A percentile compares a stretch with the other conserved stretches of the same genome.
Evolutionary conservation across 2,113 vertebrate species (phyloP).

Genomic region (Carassius carassius): DNA sequence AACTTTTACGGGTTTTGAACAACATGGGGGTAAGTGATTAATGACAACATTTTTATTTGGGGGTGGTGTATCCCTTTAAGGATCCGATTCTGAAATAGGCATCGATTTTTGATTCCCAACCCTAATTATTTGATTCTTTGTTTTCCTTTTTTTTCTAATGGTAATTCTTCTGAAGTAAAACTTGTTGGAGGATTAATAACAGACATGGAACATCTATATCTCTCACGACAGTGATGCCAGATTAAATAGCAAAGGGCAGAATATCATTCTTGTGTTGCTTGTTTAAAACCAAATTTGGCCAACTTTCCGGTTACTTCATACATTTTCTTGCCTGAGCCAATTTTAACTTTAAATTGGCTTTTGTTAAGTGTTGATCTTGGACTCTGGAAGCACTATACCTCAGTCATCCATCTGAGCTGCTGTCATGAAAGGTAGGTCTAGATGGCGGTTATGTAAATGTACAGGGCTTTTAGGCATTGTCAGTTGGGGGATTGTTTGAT

Average conservation of each 20-base stretch:
- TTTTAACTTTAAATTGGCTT: neutral
- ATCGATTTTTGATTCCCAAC: too few species aligned
- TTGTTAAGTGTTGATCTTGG: neutral
- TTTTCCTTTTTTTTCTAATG: too few species aligned
- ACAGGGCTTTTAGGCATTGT: neutral
- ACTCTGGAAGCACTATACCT: neutral
- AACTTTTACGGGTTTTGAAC: too few species aligned
- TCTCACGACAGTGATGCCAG: neutral
- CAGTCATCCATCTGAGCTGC: neutral
- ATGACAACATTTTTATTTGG: too few species aligned
- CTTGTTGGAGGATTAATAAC: neutral
- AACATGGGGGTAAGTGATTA: too few species aligned
- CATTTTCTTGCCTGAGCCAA: neutral
- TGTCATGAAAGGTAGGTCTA: neutral
- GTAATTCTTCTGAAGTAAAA: too few species aligned
- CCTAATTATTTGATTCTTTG: too few species aligned
- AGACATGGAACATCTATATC: neutral
- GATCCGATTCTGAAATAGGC: too few species aligned
- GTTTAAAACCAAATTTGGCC: neutral
- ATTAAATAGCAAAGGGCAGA: neutral
- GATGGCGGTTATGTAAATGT: conserved; percentile 18
- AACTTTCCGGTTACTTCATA: neutral
- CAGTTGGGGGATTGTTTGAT: conserved; percentile 9
- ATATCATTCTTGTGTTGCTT: neutral
- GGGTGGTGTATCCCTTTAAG: too few species aligned